A percentile compares a stretch with the other conserved stretches of the same genome.
Evolutionary conservation across 2,797 vertebrate species (phyloP).

Genomic region (Spinus pinus): DNA sequence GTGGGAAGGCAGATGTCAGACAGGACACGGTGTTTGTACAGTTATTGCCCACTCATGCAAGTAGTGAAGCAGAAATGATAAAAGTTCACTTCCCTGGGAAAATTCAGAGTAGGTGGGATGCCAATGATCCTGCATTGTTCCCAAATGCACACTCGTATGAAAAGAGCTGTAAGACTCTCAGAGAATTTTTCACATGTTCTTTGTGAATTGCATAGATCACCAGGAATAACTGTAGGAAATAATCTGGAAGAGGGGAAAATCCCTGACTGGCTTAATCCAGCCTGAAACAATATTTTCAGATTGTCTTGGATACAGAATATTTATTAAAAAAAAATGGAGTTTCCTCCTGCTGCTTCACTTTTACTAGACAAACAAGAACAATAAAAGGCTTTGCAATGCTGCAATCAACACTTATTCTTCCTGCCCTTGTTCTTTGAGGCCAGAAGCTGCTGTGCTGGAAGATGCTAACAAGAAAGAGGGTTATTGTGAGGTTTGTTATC

Average conservation of each 20-base stretch:
- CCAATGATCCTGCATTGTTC: background rate
- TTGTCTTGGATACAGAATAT: background rate
- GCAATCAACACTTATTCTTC: conserved; percentile 8
- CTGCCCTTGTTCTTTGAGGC: background rate
- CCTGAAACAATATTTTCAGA: background rate
- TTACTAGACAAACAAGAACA: background rate
- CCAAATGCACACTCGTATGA: rapidly evolving
- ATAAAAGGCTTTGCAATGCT: background rate
- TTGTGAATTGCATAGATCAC: background rate
- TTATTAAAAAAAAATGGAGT: background rate
- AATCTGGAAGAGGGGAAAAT: background rate
- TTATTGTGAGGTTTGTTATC: background rate
- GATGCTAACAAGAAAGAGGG: background rate
- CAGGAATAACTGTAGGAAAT: background rate
- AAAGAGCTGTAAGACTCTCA: background rate
- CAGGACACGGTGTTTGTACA: background rate
- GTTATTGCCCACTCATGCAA: background rate
- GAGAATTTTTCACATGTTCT: background rate
- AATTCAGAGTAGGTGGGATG: background rate
- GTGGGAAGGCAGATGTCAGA: background rate
- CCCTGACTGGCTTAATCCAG: background rate
- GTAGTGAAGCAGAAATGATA: background rate
- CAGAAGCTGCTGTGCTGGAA: background rate
- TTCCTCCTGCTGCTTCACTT: background rate
- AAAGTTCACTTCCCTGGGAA: background rate